These are phyloP conservation scores for Carapus acus DNA, from an alignment of 2,797 vertebrate genomes.

Conservation along the genomic window DNA sequence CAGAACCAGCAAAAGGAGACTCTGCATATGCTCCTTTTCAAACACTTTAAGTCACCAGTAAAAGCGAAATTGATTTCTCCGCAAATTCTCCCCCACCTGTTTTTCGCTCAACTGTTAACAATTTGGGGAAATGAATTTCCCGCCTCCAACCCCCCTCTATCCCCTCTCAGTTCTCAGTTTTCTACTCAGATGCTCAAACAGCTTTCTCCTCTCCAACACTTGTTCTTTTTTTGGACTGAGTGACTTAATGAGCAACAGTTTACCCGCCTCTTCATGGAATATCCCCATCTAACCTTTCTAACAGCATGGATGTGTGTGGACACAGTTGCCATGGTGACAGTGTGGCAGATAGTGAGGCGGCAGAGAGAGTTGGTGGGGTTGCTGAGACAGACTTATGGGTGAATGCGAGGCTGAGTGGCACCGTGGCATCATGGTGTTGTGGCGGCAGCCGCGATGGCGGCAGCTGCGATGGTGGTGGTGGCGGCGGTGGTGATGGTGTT, in stretches of 20 bases:
- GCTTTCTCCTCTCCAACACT: slow-evolving; percentile 57
- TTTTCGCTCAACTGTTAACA: slow-evolving; percentile 12
- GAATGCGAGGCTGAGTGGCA: slow-evolving; percentile 62
- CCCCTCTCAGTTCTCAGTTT: slow-evolving; percentile 50
- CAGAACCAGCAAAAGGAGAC: neutral
- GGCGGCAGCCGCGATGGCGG: slow-evolving; percentile 18
- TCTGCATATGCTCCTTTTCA: neutral
- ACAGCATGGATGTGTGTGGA: slow-evolving; percentile 55
- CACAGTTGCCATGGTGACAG: slow-evolving; percentile 77
- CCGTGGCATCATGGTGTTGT: slow-evolving; percentile 34
- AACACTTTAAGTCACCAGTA: neutral
- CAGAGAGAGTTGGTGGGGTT: slow-evolving; percentile 67
- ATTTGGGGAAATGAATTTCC: slow-evolving; percentile 28
- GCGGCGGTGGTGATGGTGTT: slow-evolving; percentile 8
- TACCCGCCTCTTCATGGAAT: slow-evolving; percentile 57
- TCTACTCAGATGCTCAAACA: slow-evolving; percentile 61
- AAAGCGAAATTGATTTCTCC: neutral
- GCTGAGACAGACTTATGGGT: slow-evolving; percentile 68
- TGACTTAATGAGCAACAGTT: slow-evolving; percentile 62
- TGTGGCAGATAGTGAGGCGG: slow-evolving; percentile 65
- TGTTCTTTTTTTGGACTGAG: slow-evolving; percentile 60
- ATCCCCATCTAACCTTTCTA: slow-evolving; percentile 67
- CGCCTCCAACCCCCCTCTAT: neutral
- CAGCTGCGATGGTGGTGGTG: slow-evolving; percentile 40
- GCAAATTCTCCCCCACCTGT: neutral